A percentile compares a stretch with the other conserved stretches of the same genome.
phyloP scores from a whole-genome alignment of 1,140 invertebrate genomes.

The Holcopasites calliopsidis region DNA sequence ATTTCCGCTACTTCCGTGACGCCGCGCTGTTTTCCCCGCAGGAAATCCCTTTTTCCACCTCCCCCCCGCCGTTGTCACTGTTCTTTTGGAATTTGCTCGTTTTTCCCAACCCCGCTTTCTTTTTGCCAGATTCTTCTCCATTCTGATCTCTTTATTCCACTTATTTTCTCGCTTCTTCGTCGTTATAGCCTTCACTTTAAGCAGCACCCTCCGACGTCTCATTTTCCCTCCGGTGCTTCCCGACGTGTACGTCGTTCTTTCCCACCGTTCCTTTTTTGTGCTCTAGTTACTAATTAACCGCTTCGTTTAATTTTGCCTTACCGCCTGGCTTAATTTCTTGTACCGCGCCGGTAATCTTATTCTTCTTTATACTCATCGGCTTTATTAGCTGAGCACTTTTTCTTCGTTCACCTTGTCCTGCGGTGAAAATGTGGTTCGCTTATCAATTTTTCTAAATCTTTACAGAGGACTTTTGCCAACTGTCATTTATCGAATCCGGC shows the following conservation, averaged over 20 bases:
- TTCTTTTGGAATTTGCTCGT: background rate
- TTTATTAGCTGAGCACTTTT: background rate
- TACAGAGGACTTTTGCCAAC: background rate
- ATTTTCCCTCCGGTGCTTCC: background rate
- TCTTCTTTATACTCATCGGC: background rate
- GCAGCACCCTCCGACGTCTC: background rate
- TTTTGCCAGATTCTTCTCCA: background rate
- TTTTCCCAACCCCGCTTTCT: background rate
- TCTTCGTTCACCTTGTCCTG: background rate
- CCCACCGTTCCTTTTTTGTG: background rate
- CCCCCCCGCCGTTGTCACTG: no score
- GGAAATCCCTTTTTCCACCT: background rate
- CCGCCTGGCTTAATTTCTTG: conserved; percentile 1
- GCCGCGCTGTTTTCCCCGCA: background rate
- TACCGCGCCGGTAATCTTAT: background rate
- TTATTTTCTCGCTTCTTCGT: background rate
- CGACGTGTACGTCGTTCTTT: background rate
- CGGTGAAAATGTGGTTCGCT: background rate
- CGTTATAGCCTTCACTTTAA: background rate
- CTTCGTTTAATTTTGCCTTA: conserved; percentile 13
- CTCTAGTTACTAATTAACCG: conserved; percentile 8
- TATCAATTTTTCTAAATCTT: background rate
- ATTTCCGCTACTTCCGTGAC: background rate
- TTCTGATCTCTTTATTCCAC: background rate
- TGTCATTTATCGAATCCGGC: no score